A percentile compares a stretch with the other conserved stretches of the same genome.
These are phyloP conservation scores for Panagrolaimus sp. DNA, from an alignment of 1,140 invertebrate genomes.

Conservation along the genomic window DNA sequence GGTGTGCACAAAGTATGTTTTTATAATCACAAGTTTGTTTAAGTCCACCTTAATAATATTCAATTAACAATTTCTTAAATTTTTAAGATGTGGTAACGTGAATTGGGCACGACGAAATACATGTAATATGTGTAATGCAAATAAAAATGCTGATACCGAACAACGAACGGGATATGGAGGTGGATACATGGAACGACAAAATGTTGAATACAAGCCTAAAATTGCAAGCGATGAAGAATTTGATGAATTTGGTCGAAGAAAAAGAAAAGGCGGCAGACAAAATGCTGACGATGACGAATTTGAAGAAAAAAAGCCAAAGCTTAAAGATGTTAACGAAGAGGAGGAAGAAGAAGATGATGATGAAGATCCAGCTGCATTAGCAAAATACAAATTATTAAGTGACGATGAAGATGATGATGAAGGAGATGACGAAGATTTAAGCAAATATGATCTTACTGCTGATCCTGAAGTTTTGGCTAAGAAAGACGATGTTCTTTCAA, in stretches of 20 bases:
- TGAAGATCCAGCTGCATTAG: slow-evolving; percentile 66
- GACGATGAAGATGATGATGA: slow-evolving; percentile 49
- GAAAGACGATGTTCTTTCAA: slow-evolving; percentile 25
- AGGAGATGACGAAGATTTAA: slow-evolving; percentile 49
- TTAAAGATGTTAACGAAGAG: slow-evolving; percentile 57
- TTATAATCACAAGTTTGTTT: slow-evolving; percentile 30
- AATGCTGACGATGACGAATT: slow-evolving; percentile 41
- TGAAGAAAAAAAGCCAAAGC: slow-evolving; percentile 44
- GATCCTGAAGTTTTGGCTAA: slow-evolving; percentile 47
- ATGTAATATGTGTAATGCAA: slow-evolving; percentile 98
- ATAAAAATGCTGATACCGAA: slow-evolving; percentile 85
- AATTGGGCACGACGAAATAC: slow-evolving; percentile 94
- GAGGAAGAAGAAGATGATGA: slow-evolving; percentile 62
- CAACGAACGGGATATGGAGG: slow-evolving; percentile 65
- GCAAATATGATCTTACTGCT: slow-evolving; percentile 51
- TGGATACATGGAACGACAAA: slow-evolving; percentile 81
- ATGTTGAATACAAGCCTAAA: slow-evolving; percentile 79
- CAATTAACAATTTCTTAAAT: slow-evolving; percentile 26
- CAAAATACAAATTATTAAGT: slow-evolving; percentile 42
- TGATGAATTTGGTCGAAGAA: slow-evolving; percentile 87
- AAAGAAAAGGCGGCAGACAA: slow-evolving; percentile 66
- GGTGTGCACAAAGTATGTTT: slow-evolving; percentile 83
- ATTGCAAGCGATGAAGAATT: slow-evolving; percentile 81
- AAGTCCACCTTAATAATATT: slow-evolving; percentile 84
- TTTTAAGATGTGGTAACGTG: slow-evolving; percentile 85